Conservation (phyloP, 2,888 invertebrate genomes). For the Eretmocerus hayati region DNA sequence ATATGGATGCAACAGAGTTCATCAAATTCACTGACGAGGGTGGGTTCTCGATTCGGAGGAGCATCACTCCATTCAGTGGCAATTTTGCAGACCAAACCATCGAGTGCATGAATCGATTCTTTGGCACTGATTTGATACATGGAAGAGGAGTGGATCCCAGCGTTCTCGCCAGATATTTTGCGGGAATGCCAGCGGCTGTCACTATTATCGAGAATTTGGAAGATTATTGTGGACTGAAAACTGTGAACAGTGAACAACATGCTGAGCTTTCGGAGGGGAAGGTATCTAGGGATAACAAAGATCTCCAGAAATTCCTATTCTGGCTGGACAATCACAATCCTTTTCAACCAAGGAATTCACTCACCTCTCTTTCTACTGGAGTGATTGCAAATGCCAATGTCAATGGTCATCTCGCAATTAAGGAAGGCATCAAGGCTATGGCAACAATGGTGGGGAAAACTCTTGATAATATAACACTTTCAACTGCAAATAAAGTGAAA, state of each 20-base stretch:
- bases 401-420: not conserved
- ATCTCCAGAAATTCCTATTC: conserved; percentile 21
- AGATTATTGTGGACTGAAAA: conserved; percentile 15
- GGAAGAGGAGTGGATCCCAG: conserved; percentile 22
- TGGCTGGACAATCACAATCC: conserved; percentile 26
- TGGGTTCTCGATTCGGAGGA: conserved; percentile 21
- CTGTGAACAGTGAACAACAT: conserved; percentile 23
- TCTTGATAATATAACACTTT: conserved; percentile 17
- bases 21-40: conserved; percentile 17
- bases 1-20: conserved; percentile 18
- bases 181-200: conserved; percentile 21
- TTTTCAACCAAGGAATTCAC: conserved; percentile 16
- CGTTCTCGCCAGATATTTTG: conserved; percentile 11
- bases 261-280: conserved; percentile 24
- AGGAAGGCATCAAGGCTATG: conserved; percentile 20
- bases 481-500: conserved; percentile 18
- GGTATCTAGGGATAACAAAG: conserved; percentile 24
- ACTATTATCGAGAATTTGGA: conserved; percentile 22
- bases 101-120: conserved; percentile 24
- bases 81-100: conserved; percentile 24
- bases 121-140: conserved; percentile 25
- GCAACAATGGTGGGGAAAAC: conserved; percentile 22
- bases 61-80: conserved; percentile 24
- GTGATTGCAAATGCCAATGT: not conserved
- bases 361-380: conserved; percentile 15